phyloP scores from a whole-genome alignment of 2,888 invertebrate genomes.

The Eupithecia vulgata region DNA sequence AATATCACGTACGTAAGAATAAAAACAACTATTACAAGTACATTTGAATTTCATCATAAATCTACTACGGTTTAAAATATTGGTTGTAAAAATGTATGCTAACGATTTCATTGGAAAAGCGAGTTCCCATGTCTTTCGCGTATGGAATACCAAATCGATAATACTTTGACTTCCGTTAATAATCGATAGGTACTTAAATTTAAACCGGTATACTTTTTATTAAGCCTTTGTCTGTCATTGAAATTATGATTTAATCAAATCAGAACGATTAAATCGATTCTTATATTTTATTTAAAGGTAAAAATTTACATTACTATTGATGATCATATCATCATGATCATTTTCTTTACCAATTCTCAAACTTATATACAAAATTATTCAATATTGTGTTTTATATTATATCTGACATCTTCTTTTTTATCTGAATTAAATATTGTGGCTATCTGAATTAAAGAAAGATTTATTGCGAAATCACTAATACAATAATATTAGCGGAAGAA shows the following conservation, averaged over 20 bases:
- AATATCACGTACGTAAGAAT: constrained; percentile 32
- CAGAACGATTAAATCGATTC: background rate
- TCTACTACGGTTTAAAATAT: constrained; percentile 37
- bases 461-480: no score
- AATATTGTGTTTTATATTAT: background rate
- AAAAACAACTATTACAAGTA: constrained; percentile 39
- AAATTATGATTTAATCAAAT: background rate
- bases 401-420: background rate
- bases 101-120: constrained; percentile 23
- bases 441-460: no score
- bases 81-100: constrained; percentile 28
- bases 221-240: background rate
- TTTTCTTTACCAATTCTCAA: background rate
- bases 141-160: constrained; percentile 21
- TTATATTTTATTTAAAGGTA: background rate
- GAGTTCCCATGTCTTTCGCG: constrained; percentile 8
- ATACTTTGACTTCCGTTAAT: constrained; percentile 5
- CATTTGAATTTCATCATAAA: constrained; percentile 41
- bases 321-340: no score
- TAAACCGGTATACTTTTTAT: constrained; percentile 9
- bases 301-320: background rate
- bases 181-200: constrained; percentile 14
- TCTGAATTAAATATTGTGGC: no score
- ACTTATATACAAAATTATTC: background rate
- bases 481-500: background rate